Percentiles rank a stretch among this genome's conserved stretches.
Conservation (phyloP, 2,797 vertebrate species). For the Phylloscopus collybita region DNA sequence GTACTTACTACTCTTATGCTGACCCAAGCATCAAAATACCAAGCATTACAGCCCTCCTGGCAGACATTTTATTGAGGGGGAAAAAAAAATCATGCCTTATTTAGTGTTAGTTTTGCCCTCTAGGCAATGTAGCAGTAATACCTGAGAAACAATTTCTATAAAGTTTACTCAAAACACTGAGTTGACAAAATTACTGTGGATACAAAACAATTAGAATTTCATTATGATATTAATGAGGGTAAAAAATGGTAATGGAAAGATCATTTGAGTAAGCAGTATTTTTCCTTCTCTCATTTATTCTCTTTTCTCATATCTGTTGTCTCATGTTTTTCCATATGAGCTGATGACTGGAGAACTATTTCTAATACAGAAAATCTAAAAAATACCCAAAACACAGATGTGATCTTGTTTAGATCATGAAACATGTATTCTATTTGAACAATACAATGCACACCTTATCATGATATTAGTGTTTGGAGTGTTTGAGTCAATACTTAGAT, state of each 20-base stretch:
- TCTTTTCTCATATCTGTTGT: neutral
- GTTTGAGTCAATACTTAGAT: neutral
- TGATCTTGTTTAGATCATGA: neutral
- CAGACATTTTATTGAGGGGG: neutral
- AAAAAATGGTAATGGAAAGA: neutral
- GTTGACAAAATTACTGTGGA: neutral
- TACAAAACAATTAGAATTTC: neutral
- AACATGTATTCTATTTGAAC: neutral
- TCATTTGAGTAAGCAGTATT: neutral
- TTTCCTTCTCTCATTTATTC: neutral
- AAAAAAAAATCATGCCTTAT: neutral
- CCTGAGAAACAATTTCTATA: neutral
- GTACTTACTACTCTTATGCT: neutral
- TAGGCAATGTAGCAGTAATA: neutral
- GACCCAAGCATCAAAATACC: neutral
- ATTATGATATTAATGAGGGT: neutral
- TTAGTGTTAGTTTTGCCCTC: neutral
- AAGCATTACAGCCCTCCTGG: neutral
- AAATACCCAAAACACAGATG: accelerated
- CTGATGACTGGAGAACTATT: neutral
- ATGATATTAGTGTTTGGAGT: neutral
- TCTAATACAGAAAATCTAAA: neutral
- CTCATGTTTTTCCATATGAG: neutral
- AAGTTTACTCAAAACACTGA: neutral
- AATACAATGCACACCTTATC: neutral